Evolutionary conservation across 2,113 vertebrate genomes (phyloP).

Genomic region (Phocoena phocoena): DNA sequence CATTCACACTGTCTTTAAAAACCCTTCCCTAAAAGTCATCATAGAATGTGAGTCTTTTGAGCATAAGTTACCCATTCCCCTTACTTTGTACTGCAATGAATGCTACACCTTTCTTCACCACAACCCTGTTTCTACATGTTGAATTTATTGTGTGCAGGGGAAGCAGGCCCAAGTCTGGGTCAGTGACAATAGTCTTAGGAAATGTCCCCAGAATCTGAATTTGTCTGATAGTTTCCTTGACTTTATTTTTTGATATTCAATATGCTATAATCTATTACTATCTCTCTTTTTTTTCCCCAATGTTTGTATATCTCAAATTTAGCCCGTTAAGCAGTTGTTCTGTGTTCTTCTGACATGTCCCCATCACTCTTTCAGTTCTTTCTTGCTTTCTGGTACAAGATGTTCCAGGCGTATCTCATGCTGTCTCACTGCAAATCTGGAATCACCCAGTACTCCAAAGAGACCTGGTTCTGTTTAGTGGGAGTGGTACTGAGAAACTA

Average conservation of each 20-base stretch:
- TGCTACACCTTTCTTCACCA: not conserved
- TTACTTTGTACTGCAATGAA: not conserved
- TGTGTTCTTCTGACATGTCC: not conserved
- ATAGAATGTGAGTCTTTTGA: not conserved
- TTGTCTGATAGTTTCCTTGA: not conserved
- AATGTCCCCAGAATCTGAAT: not conserved
- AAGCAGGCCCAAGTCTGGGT: not conserved
- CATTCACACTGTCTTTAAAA: not conserved
- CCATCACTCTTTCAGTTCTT: not conserved
- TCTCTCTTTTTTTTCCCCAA: not conserved
- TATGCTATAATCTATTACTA: not conserved
- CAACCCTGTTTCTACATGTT: not conserved
- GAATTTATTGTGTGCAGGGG: rapidly evolving
- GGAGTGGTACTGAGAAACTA: not conserved
- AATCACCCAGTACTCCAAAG: not conserved
- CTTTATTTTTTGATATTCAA: not conserved
- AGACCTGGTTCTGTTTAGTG: not conserved
- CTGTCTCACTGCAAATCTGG: not conserved
- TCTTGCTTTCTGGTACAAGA: not conserved
- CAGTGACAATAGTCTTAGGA: not conserved
- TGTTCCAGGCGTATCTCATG: not conserved
- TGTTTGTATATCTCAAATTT: not conserved
- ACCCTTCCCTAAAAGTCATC: not conserved
- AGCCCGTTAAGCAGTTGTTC: not conserved
- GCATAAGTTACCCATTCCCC: not conserved